These are phyloP conservation scores for Lasaia peninsularis DNA, from an alignment of 1,140 invertebrate genomes.

Conservation along the genomic window DNA sequence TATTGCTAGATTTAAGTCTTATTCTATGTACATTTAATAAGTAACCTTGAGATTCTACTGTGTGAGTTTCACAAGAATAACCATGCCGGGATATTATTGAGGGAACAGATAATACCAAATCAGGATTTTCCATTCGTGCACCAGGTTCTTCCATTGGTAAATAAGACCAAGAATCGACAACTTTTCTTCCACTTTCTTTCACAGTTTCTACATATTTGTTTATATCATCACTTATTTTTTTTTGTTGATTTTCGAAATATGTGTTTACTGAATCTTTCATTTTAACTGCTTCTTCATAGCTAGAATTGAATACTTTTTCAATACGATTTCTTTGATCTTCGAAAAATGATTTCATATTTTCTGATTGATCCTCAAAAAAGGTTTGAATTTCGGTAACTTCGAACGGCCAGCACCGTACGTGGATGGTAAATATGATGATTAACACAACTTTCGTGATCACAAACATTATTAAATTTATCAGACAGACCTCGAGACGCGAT, in stretches of 20 bases:
- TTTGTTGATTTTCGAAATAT: constrained; percentile 47
- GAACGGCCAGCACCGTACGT: constrained; percentile 1
- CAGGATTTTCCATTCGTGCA: constrained; percentile 45
- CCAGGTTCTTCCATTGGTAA: constrained; percentile 36
- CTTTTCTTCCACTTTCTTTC: constrained; percentile 41
- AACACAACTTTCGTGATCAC: constrained; percentile 6
- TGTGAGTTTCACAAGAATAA: constrained; percentile 83
- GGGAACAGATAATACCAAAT: constrained; percentile 59
- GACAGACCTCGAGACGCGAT: constrained; percentile 11
- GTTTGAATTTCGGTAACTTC: constrained; percentile 20
- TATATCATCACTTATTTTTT: constrained; percentile 35
- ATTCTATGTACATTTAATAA: constrained; percentile 85
- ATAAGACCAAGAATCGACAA: constrained; percentile 41
- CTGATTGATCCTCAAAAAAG: constrained; percentile 28
- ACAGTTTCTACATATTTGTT: constrained; percentile 48
- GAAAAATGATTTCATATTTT: constrained; percentile 43
- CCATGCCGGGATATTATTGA: constrained; percentile 81
- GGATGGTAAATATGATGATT: background rate
- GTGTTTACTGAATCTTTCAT: constrained; percentile 39
- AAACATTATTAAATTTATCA: constrained; percentile 8
- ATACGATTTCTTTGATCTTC: constrained; percentile 43
- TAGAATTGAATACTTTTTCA: constrained; percentile 38
- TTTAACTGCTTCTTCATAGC: constrained; percentile 41
- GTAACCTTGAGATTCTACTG: constrained; percentile 84
- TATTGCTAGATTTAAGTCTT: constrained; percentile 53